Base-by-base conservation (phyloP, 2,797 vertebrate genomes). In the Eleutherodactylus coqui region DNA sequence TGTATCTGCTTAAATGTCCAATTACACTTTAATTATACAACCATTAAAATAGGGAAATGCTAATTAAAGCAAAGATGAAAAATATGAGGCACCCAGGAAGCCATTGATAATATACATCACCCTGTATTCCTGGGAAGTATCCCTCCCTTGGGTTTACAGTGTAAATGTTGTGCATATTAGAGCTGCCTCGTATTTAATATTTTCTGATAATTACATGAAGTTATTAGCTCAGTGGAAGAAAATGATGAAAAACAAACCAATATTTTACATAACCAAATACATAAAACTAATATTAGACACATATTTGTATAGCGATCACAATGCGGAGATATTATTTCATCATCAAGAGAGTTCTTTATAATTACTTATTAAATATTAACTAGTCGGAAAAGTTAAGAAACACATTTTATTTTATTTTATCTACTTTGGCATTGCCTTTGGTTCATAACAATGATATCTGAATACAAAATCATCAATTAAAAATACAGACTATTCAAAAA, bases 11-110 rank as follows among this genome's bases (percentile, higher is more conserved):
- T 91, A 89, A 88, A 91, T 91, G 88, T 91, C 69, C 89, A 89
- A 93, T 93, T 93, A 92, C 86, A 6, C 21, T 90, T 93, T 93
- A 93, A 93, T 94, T 94, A 91, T 89, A 87, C 53, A 91, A 73
- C 90, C 89, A 93, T 92, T 93, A 93, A 82, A 89, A 90, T 77
- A 88, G 89, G 87, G 92, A 91, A 93, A 91, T 90, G 89, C 89
- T 93, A 92, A 89, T 89, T 89, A 92, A 92, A 91, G 77, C 88
- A 89, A 51, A 86, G 86, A 89, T 91, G 85, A 91, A 92, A 91
- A 92, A 88, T 86, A 55, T 83, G 24, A 86, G 85, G 88, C 14
- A 91, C 91, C 86, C 90, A 86, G 19, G 89, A 91, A 92, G 81
- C 34, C 55, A 88, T 79, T 85, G 38, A 88, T 77, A 92, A 87